Evolutionary conservation across 1,140 invertebrate species (phyloP), one percentile per base, ranked within the genome.

Genomic region (Eriocheir sinensis): DNA sequence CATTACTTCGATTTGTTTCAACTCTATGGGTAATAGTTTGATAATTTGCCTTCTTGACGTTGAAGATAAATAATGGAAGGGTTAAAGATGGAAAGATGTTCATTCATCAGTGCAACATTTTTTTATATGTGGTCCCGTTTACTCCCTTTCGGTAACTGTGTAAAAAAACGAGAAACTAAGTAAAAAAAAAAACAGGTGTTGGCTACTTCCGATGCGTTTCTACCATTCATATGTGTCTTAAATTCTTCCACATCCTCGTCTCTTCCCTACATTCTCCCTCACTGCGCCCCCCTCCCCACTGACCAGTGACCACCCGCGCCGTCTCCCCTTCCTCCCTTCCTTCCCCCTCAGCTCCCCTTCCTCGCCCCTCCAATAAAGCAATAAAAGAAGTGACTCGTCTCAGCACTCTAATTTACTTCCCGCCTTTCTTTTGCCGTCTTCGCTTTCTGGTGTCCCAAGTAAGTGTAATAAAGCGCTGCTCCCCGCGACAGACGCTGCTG

Each of bases 391-490:
- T 72, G 60, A 72, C 21, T 72, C 3, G 60, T 72, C 36, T 21
- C 89, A 36, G 60, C 89, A 72, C 30, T 93, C 38, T 93, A 89
- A 93, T 79, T 80, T 60, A 89, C 53, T 93, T 34, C 60, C 53
- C 60, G 36, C 48, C 86, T 93, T 72, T 41, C 93, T 89, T 89
- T 32, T 88, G 93, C 91, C 86, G 40, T 89, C 86, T 93, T 93
- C 36, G 93, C 93, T 93, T 93, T 93, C 93, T 80, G 85, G 85
- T 93, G 93, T 89, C 86, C 38, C 93, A 93, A 93, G 93, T 93
- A 93, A 93, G 93, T 93, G 93, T 93, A 79, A 36, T 79, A 79
- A 79, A 38, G 32, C 40, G 12, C 38, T 27, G 38, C 79, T 53
- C 48, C 40, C n/a, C 86, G 86, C 86, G 40, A 27, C 86, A 44